Base-by-base conservation (phyloP, 23 tunicate species). In the Trididemnum miniatum region DNA sequence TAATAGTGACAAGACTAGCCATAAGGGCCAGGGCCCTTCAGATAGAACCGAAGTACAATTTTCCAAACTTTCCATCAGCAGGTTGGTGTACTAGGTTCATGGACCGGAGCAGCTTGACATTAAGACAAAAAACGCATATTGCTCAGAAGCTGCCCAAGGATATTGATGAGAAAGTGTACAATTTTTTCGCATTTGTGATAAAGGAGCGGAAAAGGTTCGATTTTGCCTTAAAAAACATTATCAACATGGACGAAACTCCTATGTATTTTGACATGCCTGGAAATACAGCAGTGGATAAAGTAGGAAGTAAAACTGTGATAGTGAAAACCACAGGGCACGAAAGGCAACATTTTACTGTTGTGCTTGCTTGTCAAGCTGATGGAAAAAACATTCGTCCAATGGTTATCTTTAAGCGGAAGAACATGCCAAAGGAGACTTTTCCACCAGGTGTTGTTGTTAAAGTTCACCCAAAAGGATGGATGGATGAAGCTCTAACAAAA, bases 171-270 rank as follows among this genome's bases (percentile, higher is more conserved):
- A 30, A 78, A 57, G 31, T 78, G 37, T n/a, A 26, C 1, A 22
- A 30, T 15, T 78, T 78, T 30, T 37, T 26, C 36, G 2, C 37
- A 26, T 78, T 57, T 57, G 82, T 78, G 34, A 78, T 78, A 22
- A 30, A 57, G 28, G 5, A 57, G 66, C 34, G 82, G 31, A 78
- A 78, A 57, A 33, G 22, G 20, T 20, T 26, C 69, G 34, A 78
- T 30, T 78, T 78, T 30, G 35, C 26, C 18, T 29, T 78, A 37
- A 57, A 27, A 3, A 30, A 57, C 7, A 78, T 78, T 15, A 37
- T 35, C 26, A 78, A 78, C 31, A 78, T 78, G 82, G 82, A 78
- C 30, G 82, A 78, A 78, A 78, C 82, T 25, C 82, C 80, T 2
- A 59, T 59, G 82, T 78, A 37, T 78, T 78, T 78, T 57, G 82